Base-by-base conservation (phyloP, 2,797 vertebrate genomes). In the Pipistrellus nathusii region DNA sequence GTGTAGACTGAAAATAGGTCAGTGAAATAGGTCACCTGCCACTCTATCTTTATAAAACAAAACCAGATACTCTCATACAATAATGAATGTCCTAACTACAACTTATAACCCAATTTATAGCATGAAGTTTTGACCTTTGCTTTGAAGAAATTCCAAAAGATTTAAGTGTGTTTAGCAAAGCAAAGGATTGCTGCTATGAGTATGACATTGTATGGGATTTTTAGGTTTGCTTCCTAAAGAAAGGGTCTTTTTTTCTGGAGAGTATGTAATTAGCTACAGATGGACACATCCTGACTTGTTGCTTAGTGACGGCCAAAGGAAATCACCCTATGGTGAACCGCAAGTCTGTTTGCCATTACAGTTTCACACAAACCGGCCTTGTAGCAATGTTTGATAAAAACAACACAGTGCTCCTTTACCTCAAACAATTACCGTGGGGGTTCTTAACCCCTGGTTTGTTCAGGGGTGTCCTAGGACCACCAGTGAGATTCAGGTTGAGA, bases 201-300 rank as follows among this genome's bases (percentile, higher is more conserved):
- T 80, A 57, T 89, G 53, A n/a, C 46, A 59, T 32, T 76, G 15
- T 20, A 85, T 7, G 71, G 35, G 35, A 85, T 55, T 84, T 77
- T 68, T 53, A 90, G 35, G 27, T 66, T 90, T 81, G n/a, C 69
- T 90, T 92, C 78, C 88, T 78, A 82, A 92, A 96, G 51, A 91
- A 90, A 92, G 17, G n/a, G 20, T 68, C 44, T n/a, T 84, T 94
- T 87, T 85, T 85, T n/a, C 62, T 91, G 27, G 38, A 90, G 25
- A 95, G 82, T 69, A 80, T 92, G 51, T 94, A 95, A 95, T 97
- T 97, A 64, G 44, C 82, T 90, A 90, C 93, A 92, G 88, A 77
- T 90, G 91, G 71, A 75, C 78, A 68, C 72, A 85, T 92, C 68
- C 57, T 94, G 93, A 96, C 94, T 93, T 85, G 94, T 85, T 96